Evolutionary conservation across 2,888 invertebrate species (phyloP), one percentile per base, ranked within the genome.

Genomic region (Onthophagus sagittarius): DNA sequence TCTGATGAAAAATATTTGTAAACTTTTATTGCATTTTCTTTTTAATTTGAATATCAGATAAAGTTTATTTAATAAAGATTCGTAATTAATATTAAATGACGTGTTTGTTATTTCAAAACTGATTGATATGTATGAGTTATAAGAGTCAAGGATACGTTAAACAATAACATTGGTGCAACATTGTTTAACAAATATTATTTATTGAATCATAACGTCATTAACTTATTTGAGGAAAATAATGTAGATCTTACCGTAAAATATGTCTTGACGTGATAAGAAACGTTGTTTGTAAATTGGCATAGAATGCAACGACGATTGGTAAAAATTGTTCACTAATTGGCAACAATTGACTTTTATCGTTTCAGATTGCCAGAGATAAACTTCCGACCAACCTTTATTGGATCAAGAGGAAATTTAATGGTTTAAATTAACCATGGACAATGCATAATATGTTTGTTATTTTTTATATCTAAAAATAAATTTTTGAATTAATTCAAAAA

Each of bases 331-430:
- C 39, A 7, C 39, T 53, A 53, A 53, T 53, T 53, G 1, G 39
- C 39, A 9, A 53, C 39, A 53, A 53, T 53, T 53, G 39, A 53
- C 39, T 53, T 53, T 53, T 53, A 53, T 53, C 39, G 39, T 53
- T 53, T 7, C 5, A 53, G 39, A 53, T 53, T 53, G 39, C 11
- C 39, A 53, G 23, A 53, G 39, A 53, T 11, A 11, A 53, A 53
- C 39, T 53, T 53, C 39, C 39, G 39, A 53, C 39, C 9, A 53
- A 53, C 39, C 39, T 67, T 67, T 67, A 67, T 67, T 67, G 67
- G 67, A 67, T 67, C 67, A 67, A 67, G 23, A 31, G 31, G 67
- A 9, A n/a, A 67, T n/a, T 67, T 15, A 67, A 31, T 23, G 67
- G 67, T 32, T 67, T 67, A 23, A 67, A 67, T 67, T 67, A 32